phyloP scores from a whole-genome alignment of 2,888 invertebrate genomes.

The Hemaris fuciformis region DNA sequence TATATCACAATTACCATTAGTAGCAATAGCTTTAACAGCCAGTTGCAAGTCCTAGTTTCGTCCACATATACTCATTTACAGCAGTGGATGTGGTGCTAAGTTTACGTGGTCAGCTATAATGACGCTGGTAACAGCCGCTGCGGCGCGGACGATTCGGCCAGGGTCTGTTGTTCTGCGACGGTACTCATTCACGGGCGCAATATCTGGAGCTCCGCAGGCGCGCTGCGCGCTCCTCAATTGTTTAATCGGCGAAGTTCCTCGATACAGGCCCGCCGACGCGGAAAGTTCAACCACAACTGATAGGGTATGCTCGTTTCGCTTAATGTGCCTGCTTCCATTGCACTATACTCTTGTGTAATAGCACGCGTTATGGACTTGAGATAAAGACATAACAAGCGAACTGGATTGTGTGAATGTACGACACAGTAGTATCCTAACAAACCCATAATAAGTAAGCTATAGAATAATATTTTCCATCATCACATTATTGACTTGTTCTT shows the following conservation, averaged over 20 bases:
- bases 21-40: constrained; percentile 14
- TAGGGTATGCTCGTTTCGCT: constrained; percentile 60
- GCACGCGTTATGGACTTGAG: constrained; percentile 38
- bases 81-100: background rate
- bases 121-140: background rate
- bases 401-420: constrained; percentile 3
- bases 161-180: constrained; percentile 15
- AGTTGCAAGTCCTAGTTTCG: constrained; percentile 15
- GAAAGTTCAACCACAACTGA: constrained; percentile 59
- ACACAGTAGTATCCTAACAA: background rate
- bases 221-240: constrained; percentile 50
- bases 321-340: constrained; percentile 52
- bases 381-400: constrained; percentile 23
- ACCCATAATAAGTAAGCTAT: constrained; percentile 2
- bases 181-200: constrained; percentile 39
- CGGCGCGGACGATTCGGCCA: background rate
- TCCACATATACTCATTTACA: background rate
- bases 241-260: constrained; percentile 68
- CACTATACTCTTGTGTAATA: constrained; percentile 44
- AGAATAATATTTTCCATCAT: background rate
- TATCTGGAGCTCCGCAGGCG: constrained; percentile 46
- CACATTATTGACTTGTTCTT: background rate
- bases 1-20: background rate
- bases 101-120: constrained; percentile 7
- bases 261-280: constrained; percentile 59